Conservation (phyloP, 2,797 vertebrate species). For the Girardinus metallicus region DNA sequence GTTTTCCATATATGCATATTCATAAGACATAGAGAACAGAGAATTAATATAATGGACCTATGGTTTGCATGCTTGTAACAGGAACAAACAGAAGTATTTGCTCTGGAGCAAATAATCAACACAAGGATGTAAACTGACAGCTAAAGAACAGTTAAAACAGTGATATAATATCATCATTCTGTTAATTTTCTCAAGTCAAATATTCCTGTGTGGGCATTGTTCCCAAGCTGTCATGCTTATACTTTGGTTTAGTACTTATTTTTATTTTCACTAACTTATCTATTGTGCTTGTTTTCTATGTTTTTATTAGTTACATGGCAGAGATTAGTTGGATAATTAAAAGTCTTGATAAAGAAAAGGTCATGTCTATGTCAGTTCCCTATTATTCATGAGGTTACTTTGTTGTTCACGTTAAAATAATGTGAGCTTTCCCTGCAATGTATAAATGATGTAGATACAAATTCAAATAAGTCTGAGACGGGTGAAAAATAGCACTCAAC, state of each 20-base stretch:
- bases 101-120: background rate
- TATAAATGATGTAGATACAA: background rate
- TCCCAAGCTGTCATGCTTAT: background rate
- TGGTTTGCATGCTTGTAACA: background rate
- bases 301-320: background rate
- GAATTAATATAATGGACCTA: background rate
- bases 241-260: background rate
- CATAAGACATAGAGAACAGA: background rate
- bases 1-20: background rate
- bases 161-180: background rate
- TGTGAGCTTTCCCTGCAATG: background rate
- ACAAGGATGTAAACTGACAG: background rate
- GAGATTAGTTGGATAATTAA: background rate
- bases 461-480: background rate
- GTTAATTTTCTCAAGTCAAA: background rate
- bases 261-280: background rate
- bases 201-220: background rate
- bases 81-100: background rate
- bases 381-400: background rate
- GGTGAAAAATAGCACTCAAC: background rate
- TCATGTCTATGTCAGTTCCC: background rate
- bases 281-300: background rate
- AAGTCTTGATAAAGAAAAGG: background rate
- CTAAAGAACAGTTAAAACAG: background rate
- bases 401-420: background rate